Base-by-base conservation (phyloP, 2,888 invertebrate species). In the Agrilus mali region DNA sequence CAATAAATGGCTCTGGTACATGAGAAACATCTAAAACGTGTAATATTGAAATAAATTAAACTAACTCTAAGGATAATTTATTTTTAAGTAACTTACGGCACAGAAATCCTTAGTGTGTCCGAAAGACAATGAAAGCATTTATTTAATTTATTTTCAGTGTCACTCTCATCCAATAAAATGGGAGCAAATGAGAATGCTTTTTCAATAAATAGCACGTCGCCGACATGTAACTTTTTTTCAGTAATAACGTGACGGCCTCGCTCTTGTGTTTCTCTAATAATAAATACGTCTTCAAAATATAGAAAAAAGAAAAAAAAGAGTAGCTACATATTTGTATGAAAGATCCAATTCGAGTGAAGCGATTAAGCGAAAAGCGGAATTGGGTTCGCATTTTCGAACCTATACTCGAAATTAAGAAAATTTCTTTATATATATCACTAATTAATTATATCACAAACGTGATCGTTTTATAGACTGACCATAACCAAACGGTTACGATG, bases 181-280 rank as follows among this genome's bases (percentile, higher is more conserved):
- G 77, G 72, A 2, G 89, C 85, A 64, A 86, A 84, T 1, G 86
- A 78, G 61, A 82, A 85, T 0, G 93, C 85, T 53, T 79, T 76
- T 63, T 94, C 94, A 0, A 79, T 72, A 60, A 90, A 85, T 33
- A 95, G 63, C 1, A 84, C 69, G 52, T 86, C 82, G 0, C 86
- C 87, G 38, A 74, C 70, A 7, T 67, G 62, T 3, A 85, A 70
- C 31, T 68, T 61, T 46, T 70, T 67, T 10, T 67, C 72, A 1
- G 84, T 75, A 27, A 78, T 59, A 12, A 88, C 78, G 60, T 78
- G 74, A 27, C 86, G 72, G 0, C 86, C 86, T 44, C 69, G 72
- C 17, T 70, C 64, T 36, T 71, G 64, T 48, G 70, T 74, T 47
- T 71, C 71, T 48, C 77, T 76, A 55, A 20, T 5, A 27, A 27